Conservation (phyloP, 2,888 invertebrate genomes). For the Iphiclides podalirius region DNA sequence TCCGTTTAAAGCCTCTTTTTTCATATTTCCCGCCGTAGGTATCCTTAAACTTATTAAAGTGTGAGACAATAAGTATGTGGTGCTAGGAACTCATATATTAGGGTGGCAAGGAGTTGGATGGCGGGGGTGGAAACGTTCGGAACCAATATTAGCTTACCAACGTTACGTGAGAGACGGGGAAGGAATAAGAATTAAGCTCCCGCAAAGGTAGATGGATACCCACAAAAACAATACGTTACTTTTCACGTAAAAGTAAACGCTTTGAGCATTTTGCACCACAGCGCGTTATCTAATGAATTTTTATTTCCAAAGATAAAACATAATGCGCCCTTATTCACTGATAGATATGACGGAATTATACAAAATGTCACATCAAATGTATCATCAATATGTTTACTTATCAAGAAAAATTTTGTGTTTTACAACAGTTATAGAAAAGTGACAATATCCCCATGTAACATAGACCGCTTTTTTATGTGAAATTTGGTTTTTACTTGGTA, state of each 20-base stretch:
- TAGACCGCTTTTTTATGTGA: too few species aligned
- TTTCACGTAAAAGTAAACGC: slow-evolving; percentile 16
- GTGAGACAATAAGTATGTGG: slow-evolving; percentile 20
- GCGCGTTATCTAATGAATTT: too few species aligned
- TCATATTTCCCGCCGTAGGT: slow-evolving; percentile 40
- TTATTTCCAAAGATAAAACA: too few species aligned
- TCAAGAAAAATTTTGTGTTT: too few species aligned
- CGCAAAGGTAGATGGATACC: slow-evolving; percentile 15
- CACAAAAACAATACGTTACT: slow-evolving; percentile 19
- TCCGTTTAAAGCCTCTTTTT: slow-evolving; percentile 42
- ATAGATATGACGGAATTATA: too few species aligned
- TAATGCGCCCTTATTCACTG: too few species aligned
- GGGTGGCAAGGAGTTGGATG: slow-evolving; percentile 21
- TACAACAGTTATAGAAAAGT: too few species aligned
- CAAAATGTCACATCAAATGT: too few species aligned
- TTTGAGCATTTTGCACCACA: slow-evolving; percentile 2
- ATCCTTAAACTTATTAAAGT: slow-evolving; percentile 31
- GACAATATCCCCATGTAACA: too few species aligned
- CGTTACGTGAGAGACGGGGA: slow-evolving; percentile 40
- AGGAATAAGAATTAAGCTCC: slow-evolving; percentile 46
- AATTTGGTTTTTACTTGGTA: too few species aligned
- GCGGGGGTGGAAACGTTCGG: slow-evolving; percentile 35
- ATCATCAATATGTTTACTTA: too few species aligned
- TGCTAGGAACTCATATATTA: slow-evolving; percentile 21
- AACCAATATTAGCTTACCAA: slow-evolving; percentile 53